Base-by-base conservation (phyloP, 2,113 vertebrate genomes). In the Daphoenositta chrysoptera region DNA sequence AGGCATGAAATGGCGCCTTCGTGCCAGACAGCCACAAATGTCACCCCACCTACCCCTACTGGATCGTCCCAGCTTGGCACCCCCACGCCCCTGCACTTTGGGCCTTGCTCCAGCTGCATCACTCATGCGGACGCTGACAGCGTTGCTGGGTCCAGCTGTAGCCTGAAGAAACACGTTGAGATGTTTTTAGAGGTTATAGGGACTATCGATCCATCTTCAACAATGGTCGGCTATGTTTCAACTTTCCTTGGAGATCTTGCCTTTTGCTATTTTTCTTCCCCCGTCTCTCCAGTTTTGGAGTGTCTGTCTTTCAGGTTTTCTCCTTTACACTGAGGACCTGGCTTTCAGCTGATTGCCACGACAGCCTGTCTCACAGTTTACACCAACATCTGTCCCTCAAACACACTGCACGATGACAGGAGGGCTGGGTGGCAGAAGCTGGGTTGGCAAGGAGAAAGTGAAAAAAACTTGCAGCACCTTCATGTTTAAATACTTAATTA, bases 51-150 rank as follows among this genome's bases (percentile, higher is more conserved):
- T 85, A 61, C 50, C 66, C 57, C 17, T 23, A 31, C 68, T 4
- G 2, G 13, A 39, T 82, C 2, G 0, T 75, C 86, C 47, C 72
- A 78, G 42, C 76, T 89, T 92, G 95, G 94, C 92, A 70, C 35
- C 54, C 88, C 45, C 4, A 1, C 1, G 2, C 4, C 44, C 51
- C 78, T 57, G 63, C 83, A 63, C 76, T 37, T 37, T 0, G 1
- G 93, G 93, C 86, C 85, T 66, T 3, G 1, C 56, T 95, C 95
- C 94, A 96, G 51, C 56, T 89, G 76, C 15, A 7, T 71, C 88
- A 54, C 31, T 63, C 28, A 10, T 9, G 28, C 76, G 73, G 68
- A 42, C 0, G 0, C 72, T 39, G 54, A 24, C 0, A 3, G 20
- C 30, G 68, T 50, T 93, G 35, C 80, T 87, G 89, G 56, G 84